A percentile compares a stretch with the other conserved stretches of the same genome.
phyloP scores from a whole-genome alignment of 1,140 invertebrate genomes.

The Brachionus paranguensis region DNA sequence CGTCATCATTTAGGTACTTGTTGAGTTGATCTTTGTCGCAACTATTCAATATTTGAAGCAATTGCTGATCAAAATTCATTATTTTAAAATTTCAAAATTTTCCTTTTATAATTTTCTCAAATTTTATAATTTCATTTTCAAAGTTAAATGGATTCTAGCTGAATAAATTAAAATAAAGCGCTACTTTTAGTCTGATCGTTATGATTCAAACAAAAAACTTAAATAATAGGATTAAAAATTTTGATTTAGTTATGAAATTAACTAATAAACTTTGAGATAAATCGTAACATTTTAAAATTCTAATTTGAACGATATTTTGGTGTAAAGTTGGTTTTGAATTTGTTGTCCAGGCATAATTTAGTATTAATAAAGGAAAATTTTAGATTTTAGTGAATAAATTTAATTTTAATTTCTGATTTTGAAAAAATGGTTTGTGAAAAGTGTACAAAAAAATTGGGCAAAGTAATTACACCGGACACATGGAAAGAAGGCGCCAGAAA shows the following conservation, averaged over 20 bases:
- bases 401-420: not conserved
- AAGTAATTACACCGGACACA: conserved; percentile 27
- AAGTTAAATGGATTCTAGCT: not conserved
- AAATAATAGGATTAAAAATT: not conserved
- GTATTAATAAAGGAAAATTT: not conserved
- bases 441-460: conserved; percentile 30
- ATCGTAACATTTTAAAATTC: not conserved
- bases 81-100: not conserved
- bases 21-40: conserved; percentile 39
- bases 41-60: conserved; percentile 10
- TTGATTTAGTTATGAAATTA: too few relatives aligned
- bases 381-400: not conserved
- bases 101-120: not conserved
- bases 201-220: too few relatives aligned
- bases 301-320: not conserved
- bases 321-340: not conserved
- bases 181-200: not conserved
- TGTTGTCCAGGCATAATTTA: not conserved
- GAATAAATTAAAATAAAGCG: not conserved
- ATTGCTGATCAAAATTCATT: conserved; percentile 37
- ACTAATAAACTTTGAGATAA: too few relatives aligned
- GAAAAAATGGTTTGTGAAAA: conserved; percentile 40
- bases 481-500: conserved; percentile 31
- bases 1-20: conserved; percentile 30
- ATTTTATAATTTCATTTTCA: not conserved